phyloP scores from a whole-genome alignment of 2,113 vertebrate species.

The Passer montanus region DNA sequence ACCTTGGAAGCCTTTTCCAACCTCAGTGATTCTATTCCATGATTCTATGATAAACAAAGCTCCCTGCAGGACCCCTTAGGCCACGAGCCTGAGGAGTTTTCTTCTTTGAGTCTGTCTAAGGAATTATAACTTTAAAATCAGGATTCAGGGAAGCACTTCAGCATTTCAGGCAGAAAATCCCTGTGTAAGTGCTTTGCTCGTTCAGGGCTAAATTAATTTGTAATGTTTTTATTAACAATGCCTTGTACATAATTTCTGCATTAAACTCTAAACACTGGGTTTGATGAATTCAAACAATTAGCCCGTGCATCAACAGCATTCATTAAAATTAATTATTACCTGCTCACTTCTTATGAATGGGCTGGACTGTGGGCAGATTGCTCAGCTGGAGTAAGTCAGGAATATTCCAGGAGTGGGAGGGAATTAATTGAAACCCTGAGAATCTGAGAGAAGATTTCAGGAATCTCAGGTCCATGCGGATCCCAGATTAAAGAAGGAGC shows the following conservation, averaged over 20 bases:
- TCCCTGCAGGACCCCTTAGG: neutral
- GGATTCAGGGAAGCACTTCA: neutral
- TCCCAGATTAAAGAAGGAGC: neutral
- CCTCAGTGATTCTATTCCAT: rapidly evolving
- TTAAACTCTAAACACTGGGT: neutral
- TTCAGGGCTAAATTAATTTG: neutral
- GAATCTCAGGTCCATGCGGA: neutral
- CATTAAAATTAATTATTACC: neutral
- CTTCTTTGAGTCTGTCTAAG: neutral
- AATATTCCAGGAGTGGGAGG: neutral
- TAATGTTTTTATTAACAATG: neutral
- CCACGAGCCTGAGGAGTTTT: no score
- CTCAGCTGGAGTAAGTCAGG: neutral
- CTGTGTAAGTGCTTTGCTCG: neutral
- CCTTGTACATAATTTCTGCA: neutral
- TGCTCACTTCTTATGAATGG: neutral
- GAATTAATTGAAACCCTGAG: neutral
- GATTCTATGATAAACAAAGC: neutral
- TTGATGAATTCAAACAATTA: neutral
- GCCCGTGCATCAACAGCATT: neutral
- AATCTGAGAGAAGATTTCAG: neutral
- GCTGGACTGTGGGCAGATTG: neutral
- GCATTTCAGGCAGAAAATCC: neutral
- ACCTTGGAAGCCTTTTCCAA: neutral
- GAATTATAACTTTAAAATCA: neutral